A percentile compares a stretch with the other conserved stretches of the same genome.
phyloP scores from a whole-genome alignment of 2,113 vertebrate genomes.

The Phrynosoma platyrhinos region DNA sequence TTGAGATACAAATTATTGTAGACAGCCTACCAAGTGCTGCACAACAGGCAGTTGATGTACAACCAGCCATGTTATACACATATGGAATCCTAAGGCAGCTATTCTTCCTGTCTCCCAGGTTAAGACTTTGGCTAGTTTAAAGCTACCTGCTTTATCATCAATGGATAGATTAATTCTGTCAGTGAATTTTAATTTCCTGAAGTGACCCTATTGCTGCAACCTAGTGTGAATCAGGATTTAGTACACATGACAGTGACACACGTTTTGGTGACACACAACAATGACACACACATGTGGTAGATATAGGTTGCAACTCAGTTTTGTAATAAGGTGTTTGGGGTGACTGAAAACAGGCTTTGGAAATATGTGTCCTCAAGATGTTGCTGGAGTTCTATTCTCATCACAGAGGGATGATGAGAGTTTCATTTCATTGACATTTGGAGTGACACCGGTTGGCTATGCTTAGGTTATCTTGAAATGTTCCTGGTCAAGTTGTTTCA shows the following conservation, averaged over 20 bases:
- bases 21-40: neutral
- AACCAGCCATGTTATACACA: neutral
- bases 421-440: too few species aligned
- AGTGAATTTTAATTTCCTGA: neutral
- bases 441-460: too few species aligned
- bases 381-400: too few species aligned
- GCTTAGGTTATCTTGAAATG: too few species aligned
- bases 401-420: too few species aligned
- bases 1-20: conserved; percentile 7
- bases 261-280: too few species aligned
- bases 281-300: neutral
- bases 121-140: neutral
- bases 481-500: too few species aligned
- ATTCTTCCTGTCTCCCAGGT: neutral
- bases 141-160: neutral
- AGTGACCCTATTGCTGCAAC: neutral
- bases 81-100: neutral
- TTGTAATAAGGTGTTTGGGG: too few species aligned
- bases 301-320: neutral
- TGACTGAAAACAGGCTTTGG: too few species aligned
- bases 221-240: neutral
- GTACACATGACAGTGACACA: neutral
- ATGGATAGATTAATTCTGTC: too few species aligned
- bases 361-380: too few species aligned
- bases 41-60: too few species aligned